A percentile compares a stretch with the other conserved stretches of the same genome.
These are phyloP conservation scores for Tragulus kanchil DNA, from an alignment of 2,113 vertebrate species.

Conservation along the genomic window DNA sequence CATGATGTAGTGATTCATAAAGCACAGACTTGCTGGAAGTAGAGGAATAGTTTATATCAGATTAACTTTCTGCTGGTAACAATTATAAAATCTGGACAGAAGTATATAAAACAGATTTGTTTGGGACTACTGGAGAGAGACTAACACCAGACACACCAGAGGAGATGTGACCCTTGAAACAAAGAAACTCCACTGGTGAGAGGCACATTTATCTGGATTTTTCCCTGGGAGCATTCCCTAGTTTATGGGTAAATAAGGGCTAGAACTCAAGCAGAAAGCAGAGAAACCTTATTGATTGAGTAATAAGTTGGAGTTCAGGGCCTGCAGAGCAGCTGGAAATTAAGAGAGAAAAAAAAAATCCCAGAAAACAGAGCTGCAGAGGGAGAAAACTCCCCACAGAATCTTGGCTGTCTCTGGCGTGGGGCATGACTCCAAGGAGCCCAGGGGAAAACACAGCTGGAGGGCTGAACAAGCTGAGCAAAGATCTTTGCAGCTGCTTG, in stretches of 20 bases:
- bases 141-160: neutral
- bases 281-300: neutral
- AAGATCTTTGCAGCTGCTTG: neutral
- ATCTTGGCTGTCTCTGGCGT: neutral
- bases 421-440: neutral
- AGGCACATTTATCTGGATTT: neutral
- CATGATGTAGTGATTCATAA: neutral
- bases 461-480: neutral
- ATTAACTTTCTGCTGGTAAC: constrained; percentile 8
- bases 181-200: neutral
- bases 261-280: neutral
- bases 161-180: neutral
- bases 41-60: neutral
- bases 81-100: constrained; percentile 23
- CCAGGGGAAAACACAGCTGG: neutral
- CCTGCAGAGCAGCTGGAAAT: neutral
- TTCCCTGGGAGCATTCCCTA: neutral
- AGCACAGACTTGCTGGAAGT: neutral
- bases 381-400: neutral
- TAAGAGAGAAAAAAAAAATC: neutral
- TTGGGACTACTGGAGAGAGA: constrained; percentile 11
- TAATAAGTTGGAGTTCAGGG: neutral
- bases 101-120: neutral
- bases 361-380: constrained; percentile 5
- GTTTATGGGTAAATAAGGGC: neutral